Evolutionary conservation across 1,140 invertebrate genomes (phyloP), one percentile per base, ranked within the genome.

Genomic region (Caenorhabditis tropicalis): DNA sequence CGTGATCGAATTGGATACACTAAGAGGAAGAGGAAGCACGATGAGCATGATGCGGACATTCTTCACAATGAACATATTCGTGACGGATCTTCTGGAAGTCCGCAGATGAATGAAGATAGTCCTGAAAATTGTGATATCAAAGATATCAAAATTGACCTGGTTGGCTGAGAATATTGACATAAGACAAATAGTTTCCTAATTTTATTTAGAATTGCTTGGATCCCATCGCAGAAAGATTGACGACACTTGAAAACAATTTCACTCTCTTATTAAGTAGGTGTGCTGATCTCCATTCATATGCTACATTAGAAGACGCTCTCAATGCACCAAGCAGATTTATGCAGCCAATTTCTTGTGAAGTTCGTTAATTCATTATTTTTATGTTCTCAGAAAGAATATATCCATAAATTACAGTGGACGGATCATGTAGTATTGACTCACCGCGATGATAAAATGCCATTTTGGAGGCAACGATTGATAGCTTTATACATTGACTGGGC

Each of bases 401-500:
- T 43, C 39, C 39, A 43, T 48, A 5, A 33, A 19, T 88, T 90
- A 27, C 65, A 89, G 89, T 79, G 91, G 48, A 85, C 86, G 0
- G 89, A 90, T 87, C 88, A 88, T 7, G 91, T 90, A 27, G 89
- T 87, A 16, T 65, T 85, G 27, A 86, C 90, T 33, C 74, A 82
- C 19, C 49, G 86, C 4, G 86, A 87, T n/a, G 87, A 91, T 29
- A 88, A 90, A 80, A 87, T 91, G 90, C 90, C 90, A 5, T 91
- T 91, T 86, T 91, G 90, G 90, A 74, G 90, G 24, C 87, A 86
- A 15, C 81, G 90, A 33, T 89, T 91, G 1, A 91, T 91, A 27
- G 85, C 90, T n/a, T 58, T 91, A 21, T 91, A 90, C 81, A 91
- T 91, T 51, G 90, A 91, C 82, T 91, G 90, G 90, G 87, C 88